Evolutionary conservation across 2,888 invertebrate genomes (phyloP), one percentile per base, ranked within the genome.

Genomic region (Watsonalla cultraria): DNA sequence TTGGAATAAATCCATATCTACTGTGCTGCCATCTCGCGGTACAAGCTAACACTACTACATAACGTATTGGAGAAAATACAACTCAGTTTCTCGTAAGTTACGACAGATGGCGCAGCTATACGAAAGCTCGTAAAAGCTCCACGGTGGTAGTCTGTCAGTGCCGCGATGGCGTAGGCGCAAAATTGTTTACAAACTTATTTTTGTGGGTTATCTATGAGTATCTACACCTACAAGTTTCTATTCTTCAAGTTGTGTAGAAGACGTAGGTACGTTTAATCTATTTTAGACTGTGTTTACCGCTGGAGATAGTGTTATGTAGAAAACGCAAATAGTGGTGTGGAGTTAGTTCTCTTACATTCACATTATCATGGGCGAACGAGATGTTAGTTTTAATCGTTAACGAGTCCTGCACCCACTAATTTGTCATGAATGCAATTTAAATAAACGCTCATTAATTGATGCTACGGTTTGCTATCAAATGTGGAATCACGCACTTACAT

Each of bases 51-150:
- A 83, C 74, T 64, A 66, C 57, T 15, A 53, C 13, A 48, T 33
- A 37, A 48, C 33, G 5, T 4, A n/a, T n/a, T n/a, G 7, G 11
- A 11, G 34, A 24, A 34, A 47, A 48, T 35, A 51, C 45, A 13
- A 46, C 11, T 11, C 47, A 58, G 54, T 68, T 57, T 58, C 14
- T 8, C 11, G n/a, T 6, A 0, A 6, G 0, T 2, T 48, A 51
- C 42, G 9, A 46, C 65, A 86, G 87, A 77, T 85, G 87, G 84
- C 87, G 84, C 71, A 70, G 68, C 56, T 45, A 61, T 55, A 51
- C 35, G 5, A 53, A 49, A 68, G 57, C 57, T 59, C 54, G 47
- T 34, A 7, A 51, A 51, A 61, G 56, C 57, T 70, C 74, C 77
- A 76, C 37, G 37, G 37, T 8, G 37, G 5, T 11, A 11, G 5